Percentiles rank a stretch among this genome's conserved stretches.
Evolutionary conservation across 1,140 invertebrate genomes (phyloP).

Genomic region (Chironomus tepperi): DNA sequence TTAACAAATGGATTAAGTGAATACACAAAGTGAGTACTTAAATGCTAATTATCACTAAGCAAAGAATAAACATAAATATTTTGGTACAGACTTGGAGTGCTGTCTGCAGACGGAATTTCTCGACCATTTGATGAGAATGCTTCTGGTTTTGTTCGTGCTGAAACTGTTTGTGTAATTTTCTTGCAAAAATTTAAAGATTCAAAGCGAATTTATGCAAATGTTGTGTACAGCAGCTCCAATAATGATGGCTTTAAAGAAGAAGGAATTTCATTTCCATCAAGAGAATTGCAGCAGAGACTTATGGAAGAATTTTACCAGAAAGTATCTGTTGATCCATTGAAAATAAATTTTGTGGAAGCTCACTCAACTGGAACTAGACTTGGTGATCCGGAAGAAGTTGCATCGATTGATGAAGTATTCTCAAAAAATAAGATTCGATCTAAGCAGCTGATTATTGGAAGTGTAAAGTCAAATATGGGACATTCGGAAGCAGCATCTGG

Average conservation of each 20-base stretch:
- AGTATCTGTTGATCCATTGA: conserved; percentile 56
- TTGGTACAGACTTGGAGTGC: conserved; percentile 64
- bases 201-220: conserved; percentile 61
- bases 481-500: conserved; percentile 88
- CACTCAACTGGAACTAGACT: conserved; percentile 78
- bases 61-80: not conserved
- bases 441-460: conserved; percentile 66
- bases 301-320: conserved; percentile 82
- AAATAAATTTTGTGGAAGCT: conserved; percentile 77
- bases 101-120: conserved; percentile 76
- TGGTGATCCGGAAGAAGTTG: conserved; percentile 64
- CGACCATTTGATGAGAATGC: conserved; percentile 82
- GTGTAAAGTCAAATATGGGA: conserved; percentile 89
- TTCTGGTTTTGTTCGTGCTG: conserved; percentile 65
- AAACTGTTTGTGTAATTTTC: conserved; percentile 68
- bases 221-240: conserved; percentile 52
- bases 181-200: conserved; percentile 74
- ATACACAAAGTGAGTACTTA: conserved; percentile 51
- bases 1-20: conserved; percentile 80
- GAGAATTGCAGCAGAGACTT: conserved; percentile 68
- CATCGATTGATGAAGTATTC: conserved; percentile 73
- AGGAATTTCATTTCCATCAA: conserved; percentile 87
- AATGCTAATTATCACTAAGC: conserved; percentile 22
- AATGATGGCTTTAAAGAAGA: conserved; percentile 81
- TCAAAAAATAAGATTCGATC: conserved; percentile 57